Evolutionary conservation across 2,113 vertebrate genomes (phyloP).

Genomic region (Oenanthe melanoleuca): DNA sequence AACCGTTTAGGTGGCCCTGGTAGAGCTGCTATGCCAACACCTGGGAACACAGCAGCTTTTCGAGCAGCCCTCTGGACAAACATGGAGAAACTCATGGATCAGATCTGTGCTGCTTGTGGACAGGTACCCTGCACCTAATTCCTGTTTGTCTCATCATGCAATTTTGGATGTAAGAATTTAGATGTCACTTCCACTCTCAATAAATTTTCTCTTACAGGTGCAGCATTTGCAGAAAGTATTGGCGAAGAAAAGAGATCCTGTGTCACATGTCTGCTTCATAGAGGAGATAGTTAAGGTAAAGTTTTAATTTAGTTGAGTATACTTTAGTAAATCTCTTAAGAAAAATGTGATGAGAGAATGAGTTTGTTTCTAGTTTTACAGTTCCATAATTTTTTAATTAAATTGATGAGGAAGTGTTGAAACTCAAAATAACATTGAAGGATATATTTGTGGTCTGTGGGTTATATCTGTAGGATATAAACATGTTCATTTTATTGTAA

Average conservation of each 20-base stretch:
- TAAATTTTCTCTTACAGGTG: conserved; percentile 76
- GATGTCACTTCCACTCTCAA: background rate
- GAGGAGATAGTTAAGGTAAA: conserved; percentile 95
- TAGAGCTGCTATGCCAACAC: conserved; percentile 91
- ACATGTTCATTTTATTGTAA: background rate
- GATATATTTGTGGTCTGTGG: background rate
- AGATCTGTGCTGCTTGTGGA: conserved; percentile 90
- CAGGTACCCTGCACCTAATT: conserved; percentile 74
- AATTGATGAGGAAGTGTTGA: background rate
- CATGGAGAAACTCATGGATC: conserved; percentile 97
- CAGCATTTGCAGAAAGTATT: conserved; percentile 97
- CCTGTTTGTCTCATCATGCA: background rate
- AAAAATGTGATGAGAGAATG: background rate
- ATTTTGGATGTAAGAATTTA: background rate
- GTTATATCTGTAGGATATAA: background rate
- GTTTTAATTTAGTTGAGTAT: background rate
- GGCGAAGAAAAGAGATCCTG: conserved; percentile 94
- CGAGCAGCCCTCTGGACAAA: conserved; percentile 97
- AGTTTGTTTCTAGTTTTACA: background rate
- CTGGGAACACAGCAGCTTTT: conserved; percentile 92
- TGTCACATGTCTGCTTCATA: conserved; percentile 95
- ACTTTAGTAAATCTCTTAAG: background rate
- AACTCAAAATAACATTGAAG: background rate
- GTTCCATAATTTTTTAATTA: background rate
- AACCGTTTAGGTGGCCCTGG: conserved; percentile 85